Conservation (phyloP, 2,888 invertebrate genomes). For the Chrysodeixis includens region DNA sequence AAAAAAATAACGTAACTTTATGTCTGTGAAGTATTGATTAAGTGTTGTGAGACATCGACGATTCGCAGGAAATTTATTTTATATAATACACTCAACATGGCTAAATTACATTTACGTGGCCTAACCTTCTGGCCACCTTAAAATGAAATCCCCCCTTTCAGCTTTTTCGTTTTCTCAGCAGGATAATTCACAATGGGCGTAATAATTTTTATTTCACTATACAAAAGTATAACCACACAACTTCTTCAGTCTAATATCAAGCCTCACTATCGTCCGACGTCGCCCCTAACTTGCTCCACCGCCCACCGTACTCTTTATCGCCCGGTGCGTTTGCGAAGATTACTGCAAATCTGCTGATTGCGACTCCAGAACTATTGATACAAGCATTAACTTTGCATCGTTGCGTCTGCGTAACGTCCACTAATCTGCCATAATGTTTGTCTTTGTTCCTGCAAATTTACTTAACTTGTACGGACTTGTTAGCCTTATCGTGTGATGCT, state of each 20-base stretch:
- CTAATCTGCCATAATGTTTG: constrained; percentile 78
- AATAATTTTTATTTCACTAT: background rate
- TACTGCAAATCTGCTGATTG: constrained; percentile 82
- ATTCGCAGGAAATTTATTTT: no score
- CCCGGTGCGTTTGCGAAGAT: constrained; percentile 76
- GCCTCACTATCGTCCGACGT: background rate
- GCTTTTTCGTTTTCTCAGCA: background rate
- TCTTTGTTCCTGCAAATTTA: constrained; percentile 78
- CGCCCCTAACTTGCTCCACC: constrained; percentile 54
- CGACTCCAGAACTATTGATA: constrained; percentile 75
- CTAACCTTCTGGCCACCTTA: background rate
- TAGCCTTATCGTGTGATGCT: constrained; percentile 56
- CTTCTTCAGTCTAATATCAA: background rate
- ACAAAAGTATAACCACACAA: background rate
- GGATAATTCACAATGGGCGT: background rate
- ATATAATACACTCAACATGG: no score
- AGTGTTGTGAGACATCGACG: no score
- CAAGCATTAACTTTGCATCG: constrained; percentile 68
- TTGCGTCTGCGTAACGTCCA: constrained; percentile 56
- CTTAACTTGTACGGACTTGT: constrained; percentile 51
- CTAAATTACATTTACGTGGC: background rate
- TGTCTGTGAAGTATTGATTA: no score
- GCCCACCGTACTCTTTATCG: constrained; percentile 68
- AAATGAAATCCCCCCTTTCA: no score
- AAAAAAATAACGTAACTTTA: no score